Evolutionary conservation across 1,140 invertebrate genomes (phyloP).

Genomic region (Schlechtendalia chinensis): DNA sequence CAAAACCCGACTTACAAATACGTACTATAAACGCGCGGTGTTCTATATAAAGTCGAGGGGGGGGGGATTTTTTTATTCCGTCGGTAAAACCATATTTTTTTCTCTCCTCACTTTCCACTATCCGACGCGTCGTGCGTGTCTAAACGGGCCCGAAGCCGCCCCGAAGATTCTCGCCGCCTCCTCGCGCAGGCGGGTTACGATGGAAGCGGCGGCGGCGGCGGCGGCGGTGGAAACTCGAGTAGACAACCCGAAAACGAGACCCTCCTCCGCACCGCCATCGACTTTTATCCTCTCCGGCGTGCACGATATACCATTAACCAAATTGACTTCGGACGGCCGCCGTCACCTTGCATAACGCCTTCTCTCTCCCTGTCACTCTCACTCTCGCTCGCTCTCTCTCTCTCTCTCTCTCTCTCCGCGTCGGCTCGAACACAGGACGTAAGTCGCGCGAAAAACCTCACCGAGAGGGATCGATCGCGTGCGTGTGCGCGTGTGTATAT

Average conservation of each 20-base stretch:
- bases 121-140: neutral
- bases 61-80: too few relatives aligned
- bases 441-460: slow-evolving; percentile 14
- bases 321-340: slow-evolving; percentile 44
- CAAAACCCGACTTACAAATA: too few relatives aligned
- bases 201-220: neutral
- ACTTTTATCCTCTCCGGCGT: slow-evolving; percentile 15
- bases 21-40: too few relatives aligned
- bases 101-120: too few relatives aligned
- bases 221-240: slow-evolving; percentile 29
- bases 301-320: slow-evolving; percentile 43
- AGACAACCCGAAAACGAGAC: slow-evolving; percentile 42
- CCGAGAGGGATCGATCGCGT: slow-evolving; percentile 5
- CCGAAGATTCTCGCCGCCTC: neutral
- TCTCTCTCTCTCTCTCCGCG: too few relatives aligned
- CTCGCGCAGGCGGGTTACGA: too few relatives aligned
- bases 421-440: slow-evolving; percentile 9
- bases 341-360: slow-evolving; percentile 16
- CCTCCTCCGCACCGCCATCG: neutral
- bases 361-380: too few relatives aligned
- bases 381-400: too few relatives aligned
- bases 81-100: too few relatives aligned
- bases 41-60: too few relatives aligned
- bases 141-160: neutral
- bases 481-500: neutral